Evolutionary conservation across 1,140 invertebrate species (phyloP).

Genomic region (Cepaea nemoralis): DNA sequence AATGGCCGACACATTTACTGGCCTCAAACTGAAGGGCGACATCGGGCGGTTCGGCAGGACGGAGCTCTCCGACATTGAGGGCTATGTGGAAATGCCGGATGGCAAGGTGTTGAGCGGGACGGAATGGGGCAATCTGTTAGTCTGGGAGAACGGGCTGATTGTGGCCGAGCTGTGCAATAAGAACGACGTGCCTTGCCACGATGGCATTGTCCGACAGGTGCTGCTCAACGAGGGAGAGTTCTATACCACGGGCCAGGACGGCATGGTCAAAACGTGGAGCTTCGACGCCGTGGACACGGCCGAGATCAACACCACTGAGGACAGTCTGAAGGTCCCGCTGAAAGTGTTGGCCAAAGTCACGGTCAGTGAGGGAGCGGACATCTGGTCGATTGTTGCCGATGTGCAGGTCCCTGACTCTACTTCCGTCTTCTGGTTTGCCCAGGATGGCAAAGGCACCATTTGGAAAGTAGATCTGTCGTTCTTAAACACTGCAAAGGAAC

Average conservation of each 20-base stretch:
- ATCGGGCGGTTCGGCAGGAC: constrained; percentile 88
- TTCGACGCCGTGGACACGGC: constrained; percentile 75
- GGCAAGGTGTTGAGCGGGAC: constrained; percentile 87
- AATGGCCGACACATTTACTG: constrained; percentile 88
- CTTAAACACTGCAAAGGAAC: constrained; percentile 33
- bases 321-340: constrained; percentile 26
- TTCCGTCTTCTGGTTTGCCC: constrained; percentile 37
- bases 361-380: constrained; percentile 78
- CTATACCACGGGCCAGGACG: constrained; percentile 80
- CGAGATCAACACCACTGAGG: constrained; percentile 33
- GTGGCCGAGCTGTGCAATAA: constrained; percentile 74
- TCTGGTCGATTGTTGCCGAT: constrained; percentile 33
- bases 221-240: constrained; percentile 76
- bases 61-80: constrained; percentile 86
- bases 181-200: constrained; percentile 78
- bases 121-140: constrained; percentile 87
- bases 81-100: constrained; percentile 84
- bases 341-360: constrained; percentile 82
- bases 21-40: constrained; percentile 85
- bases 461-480: constrained; percentile 32
- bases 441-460: constrained; percentile 38
- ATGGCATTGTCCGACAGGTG: constrained; percentile 80
- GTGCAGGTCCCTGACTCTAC: not conserved
- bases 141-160: constrained; percentile 87
- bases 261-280: constrained; percentile 84